Base-by-base conservation (phyloP, 1,140 invertebrate genomes). In the Magallana angulata region DNA sequence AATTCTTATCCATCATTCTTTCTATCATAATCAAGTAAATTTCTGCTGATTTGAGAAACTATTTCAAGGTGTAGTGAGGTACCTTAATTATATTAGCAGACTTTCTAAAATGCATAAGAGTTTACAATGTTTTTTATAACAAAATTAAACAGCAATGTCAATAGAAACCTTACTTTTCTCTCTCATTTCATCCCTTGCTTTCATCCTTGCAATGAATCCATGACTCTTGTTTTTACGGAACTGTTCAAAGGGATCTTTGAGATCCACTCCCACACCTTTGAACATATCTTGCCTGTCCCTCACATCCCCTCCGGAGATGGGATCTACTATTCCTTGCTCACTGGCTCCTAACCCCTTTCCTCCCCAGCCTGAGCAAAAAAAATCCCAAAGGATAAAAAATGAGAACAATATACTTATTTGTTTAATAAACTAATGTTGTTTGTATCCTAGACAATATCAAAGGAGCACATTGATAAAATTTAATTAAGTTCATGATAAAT, bases 221-320 rank as follows among this genome's bases (percentile, higher is more conserved):
- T 98, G 97, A 82, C 98, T 98, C 95, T 99, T 99, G 93, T 97
- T 98, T 95, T 99, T 99, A 86, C 98, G 96, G 95, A 99, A 99
- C 93, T 98, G 98, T 95, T 99, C 98, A 94, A 98, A 99, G 0
- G 98, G 98, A 87, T 98, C 95, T 93, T 97, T 98, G 86, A 98
- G 96, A 80, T 93, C 91, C n/a, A 95, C 91, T 64, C 98, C 98
- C 80, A 99, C 96, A 90, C 98, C 98, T 96, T 98, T 98, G 94
- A 98, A 99, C 95, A 97, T 97, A 94, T 99, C 98, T 87, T 96
- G 96, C 89, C 96, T 96, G 93, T 99, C 98, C n/a, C 98, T 95
- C 60, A 98, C 97, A 92, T 99, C 97, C 59, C 97, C 98, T 0
- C 97, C 98, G 60, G 97, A 97, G 89, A 99, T 98, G 0, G 98